These are phyloP conservation scores for Sitta carolinensis DNA, from an alignment of 2,797 vertebrate genomes.

Conservation along the genomic window DNA sequence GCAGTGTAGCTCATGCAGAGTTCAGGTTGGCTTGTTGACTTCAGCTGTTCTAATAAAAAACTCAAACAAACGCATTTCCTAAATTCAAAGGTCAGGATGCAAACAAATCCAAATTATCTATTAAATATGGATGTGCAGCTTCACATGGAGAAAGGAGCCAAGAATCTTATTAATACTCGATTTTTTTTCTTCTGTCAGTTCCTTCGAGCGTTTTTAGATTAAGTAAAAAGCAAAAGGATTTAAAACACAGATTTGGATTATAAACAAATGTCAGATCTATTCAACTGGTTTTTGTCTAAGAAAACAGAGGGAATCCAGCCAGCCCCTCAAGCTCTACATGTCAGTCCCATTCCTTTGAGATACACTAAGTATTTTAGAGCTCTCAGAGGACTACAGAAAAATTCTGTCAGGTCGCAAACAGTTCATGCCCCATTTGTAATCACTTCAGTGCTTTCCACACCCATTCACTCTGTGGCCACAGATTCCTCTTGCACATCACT, in stretches of 20 bases:
- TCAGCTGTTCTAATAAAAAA: neutral
- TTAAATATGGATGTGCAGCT: neutral
- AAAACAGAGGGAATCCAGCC: neutral
- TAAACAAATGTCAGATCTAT: conserved; percentile 27
- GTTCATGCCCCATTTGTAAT: neutral
- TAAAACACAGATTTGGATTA: neutral
- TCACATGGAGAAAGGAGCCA: neutral
- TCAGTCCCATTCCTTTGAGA: neutral
- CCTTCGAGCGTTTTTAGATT: neutral
- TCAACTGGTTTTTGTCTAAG: neutral
- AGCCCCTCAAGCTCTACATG: neutral
- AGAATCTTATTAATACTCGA: neutral
- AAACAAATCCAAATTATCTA: neutral
- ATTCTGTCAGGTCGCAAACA: neutral
- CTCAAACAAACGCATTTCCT: neutral
- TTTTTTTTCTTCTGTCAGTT: neutral
- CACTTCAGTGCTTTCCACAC: neutral
- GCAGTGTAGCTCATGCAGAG: neutral
- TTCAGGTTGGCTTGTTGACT: neutral
- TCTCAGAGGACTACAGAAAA: neutral
- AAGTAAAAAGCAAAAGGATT: neutral
- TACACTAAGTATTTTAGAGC: neutral
- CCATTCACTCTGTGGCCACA: neutral
- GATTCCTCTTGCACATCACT: neutral
- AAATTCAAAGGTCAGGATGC: neutral